Evolutionary conservation across 1,140 invertebrate species (phyloP).

Genomic region (Eumeta japonica): DNA sequence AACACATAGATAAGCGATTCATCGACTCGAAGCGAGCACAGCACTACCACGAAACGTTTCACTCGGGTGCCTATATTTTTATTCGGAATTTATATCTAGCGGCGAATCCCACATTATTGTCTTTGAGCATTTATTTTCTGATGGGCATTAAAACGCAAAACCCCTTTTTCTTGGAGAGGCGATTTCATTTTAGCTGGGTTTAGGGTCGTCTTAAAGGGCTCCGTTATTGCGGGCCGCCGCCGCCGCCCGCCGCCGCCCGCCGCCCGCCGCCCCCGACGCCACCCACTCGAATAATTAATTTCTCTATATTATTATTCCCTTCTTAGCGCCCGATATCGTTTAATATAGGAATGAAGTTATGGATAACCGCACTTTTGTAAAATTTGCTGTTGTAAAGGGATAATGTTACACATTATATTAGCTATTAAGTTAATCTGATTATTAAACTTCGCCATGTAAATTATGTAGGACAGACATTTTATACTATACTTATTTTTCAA

Average conservation of each 20-base stretch:
- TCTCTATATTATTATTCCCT: constrained; percentile 45
- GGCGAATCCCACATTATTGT: constrained; percentile 55
- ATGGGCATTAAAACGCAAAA: constrained; percentile 54
- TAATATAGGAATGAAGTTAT: no score
- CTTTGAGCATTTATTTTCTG: constrained; percentile 51
- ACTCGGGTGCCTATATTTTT: constrained; percentile 35
- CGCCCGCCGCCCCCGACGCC: constrained; percentile 13
- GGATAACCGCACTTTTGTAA: no score
- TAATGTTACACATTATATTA: no score
- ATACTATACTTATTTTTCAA: no score
- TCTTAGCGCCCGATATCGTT: constrained; percentile 37
- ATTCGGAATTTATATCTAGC: constrained; percentile 53
- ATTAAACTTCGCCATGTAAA: no score
- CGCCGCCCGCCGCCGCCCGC: constrained; percentile 15
- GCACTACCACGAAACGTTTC: constrained; percentile 15
- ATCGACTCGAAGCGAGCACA: constrained; percentile 6
- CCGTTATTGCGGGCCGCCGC: constrained; percentile 28
- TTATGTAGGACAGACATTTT: no score
- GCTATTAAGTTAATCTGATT: no score
- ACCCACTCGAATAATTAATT: constrained; percentile 50
- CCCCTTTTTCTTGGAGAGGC: constrained; percentile 49
- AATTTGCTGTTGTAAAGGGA: no score
- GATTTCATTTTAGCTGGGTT: constrained; percentile 57
- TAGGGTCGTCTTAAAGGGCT: constrained; percentile 37
- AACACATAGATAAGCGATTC: no score